Conservation (phyloP, 2,113 vertebrate genomes). For the Ammospiza caudacuta region DNA sequence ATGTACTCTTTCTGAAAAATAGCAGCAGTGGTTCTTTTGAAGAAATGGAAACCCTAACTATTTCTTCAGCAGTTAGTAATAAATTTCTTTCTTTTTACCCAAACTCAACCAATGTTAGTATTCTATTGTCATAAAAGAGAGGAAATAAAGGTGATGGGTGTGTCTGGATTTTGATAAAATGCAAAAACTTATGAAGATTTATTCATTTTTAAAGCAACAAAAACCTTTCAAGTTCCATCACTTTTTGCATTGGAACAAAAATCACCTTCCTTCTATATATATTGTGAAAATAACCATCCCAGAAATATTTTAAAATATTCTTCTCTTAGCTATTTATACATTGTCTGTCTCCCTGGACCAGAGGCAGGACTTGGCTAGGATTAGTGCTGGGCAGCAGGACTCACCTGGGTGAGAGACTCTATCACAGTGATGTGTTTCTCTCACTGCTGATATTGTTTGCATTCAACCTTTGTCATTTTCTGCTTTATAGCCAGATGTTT, state of each 20-base stretch:
- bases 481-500: constrained; percentile 10
- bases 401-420: neutral
- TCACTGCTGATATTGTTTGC: neutral
- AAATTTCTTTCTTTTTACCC: neutral
- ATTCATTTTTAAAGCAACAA: neutral
- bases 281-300: neutral
- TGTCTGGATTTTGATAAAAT: neutral
- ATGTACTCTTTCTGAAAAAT: neutral
- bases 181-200: neutral
- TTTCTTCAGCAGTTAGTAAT: neutral
- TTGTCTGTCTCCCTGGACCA: neutral
- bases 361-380: neutral
- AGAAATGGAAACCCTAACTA: neutral
- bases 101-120: neutral
- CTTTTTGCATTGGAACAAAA: neutral
- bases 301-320: neutral
- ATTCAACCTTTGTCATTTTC: neutral
- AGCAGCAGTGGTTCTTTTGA: neutral
- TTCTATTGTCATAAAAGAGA: neutral
- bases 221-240: neutral
- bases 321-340: neutral
- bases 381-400: neutral
- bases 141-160: neutral
- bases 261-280: neutral
- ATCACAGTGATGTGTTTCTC: neutral